A percentile compares a stretch with the other conserved stretches of the same genome.
These are phyloP conservation scores for Calameuta filiformis DNA, from an alignment of 2,888 invertebrate species.

Conservation along the genomic window DNA sequence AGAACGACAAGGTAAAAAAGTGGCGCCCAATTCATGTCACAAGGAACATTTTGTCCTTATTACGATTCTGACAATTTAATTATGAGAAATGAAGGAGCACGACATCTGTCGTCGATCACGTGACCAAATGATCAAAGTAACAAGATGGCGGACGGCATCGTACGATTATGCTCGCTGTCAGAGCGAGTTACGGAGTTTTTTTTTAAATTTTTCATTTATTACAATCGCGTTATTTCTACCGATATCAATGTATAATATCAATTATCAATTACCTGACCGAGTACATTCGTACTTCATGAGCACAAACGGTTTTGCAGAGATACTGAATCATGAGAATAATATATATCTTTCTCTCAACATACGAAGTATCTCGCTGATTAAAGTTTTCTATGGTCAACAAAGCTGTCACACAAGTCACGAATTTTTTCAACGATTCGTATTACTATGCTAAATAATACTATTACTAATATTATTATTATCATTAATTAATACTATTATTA, in stretches of 20 bases:
- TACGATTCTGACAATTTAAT: background rate
- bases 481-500: conserved; percentile 4
- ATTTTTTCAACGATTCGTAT: background rate
- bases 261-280: background rate
- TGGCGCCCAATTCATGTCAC: background rate
- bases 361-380: conserved; percentile 28
- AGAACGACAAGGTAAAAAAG: background rate
- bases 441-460: background rate
- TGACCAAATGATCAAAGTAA: background rate
- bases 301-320: background rate
- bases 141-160: background rate
- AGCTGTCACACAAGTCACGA: background rate
- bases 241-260: background rate
- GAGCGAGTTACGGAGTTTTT: background rate
- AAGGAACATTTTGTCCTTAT: background rate
- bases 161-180: background rate
- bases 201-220: background rate
- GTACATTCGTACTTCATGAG: background rate
- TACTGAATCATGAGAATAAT: background rate
- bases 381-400: background rate
- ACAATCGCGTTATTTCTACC: background rate
- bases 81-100: background rate
- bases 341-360: background rate
- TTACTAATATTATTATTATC: background rate
- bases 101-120: background rate